Percentiles rank a stretch among this genome's conserved stretches.
phyloP scores from a whole-genome alignment of 1,140 invertebrate genomes.

The Asobara japonica region DNA sequence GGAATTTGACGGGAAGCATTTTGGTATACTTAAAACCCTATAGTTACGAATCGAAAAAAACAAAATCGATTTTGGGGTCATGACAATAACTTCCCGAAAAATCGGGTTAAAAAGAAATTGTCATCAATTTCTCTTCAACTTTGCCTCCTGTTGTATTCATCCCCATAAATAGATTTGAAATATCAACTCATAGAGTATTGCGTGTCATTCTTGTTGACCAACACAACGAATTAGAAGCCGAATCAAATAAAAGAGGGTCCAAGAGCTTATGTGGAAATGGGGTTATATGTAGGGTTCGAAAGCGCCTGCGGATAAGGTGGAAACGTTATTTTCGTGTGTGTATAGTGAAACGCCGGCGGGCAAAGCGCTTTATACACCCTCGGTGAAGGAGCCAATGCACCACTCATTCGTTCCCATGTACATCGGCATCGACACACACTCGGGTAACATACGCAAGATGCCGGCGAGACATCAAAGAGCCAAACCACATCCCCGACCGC shows the following conservation, averaged over 20 bases:
- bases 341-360: neutral
- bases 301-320: conserved; percentile 5
- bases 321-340: conserved; percentile 13
- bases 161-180: neutral
- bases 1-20: no score
- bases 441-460: neutral
- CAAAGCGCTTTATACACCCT: neutral
- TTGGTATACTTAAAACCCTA: no score
- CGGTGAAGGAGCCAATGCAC: neutral
- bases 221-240: neutral
- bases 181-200: neutral
- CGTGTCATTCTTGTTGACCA: neutral
- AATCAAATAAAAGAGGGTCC: conserved; percentile 2
- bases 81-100: no score
- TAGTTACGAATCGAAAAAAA: no score
- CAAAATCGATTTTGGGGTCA: no score
- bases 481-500: no score
- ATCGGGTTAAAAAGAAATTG: neutral
- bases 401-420: conserved; percentile 3
- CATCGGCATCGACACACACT: conserved; percentile 2
- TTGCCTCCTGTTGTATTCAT: no score
- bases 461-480: conserved; percentile 18
- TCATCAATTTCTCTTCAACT: neutral
- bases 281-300: neutral
- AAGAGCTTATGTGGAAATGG: neutral